Conservation (phyloP, 1,140 invertebrate genomes). For the Brachionus rubens region DNA sequence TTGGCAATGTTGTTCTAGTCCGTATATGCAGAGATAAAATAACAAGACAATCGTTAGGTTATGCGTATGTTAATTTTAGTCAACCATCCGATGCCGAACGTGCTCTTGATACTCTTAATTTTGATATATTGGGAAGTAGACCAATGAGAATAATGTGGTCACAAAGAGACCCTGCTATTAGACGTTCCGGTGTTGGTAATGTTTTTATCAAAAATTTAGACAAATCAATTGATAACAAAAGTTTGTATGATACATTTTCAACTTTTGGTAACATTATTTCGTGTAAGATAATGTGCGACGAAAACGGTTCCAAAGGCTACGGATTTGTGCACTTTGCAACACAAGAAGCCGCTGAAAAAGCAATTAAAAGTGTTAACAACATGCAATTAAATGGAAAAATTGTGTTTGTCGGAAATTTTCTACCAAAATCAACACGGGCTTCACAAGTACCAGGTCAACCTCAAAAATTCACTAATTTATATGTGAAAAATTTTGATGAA, state of each 20-base stretch:
- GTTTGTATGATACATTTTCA: slow-evolving; percentile 41
- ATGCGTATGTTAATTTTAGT: slow-evolving; percentile 93
- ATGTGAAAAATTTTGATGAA: slow-evolving; percentile 97
- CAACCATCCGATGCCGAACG: slow-evolving; percentile 75
- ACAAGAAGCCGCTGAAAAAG: slow-evolving; percentile 94
- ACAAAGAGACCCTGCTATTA: slow-evolving; percentile 20
- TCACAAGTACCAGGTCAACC: slow-evolving; percentile 78
- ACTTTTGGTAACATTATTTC: slow-evolving; percentile 44
- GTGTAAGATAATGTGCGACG: slow-evolving; percentile 77
- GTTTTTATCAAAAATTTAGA: slow-evolving; percentile 41
- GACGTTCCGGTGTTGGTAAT: slow-evolving; percentile 40
- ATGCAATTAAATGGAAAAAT: slow-evolving; percentile 88
- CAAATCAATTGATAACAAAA: slow-evolving; percentile 31
- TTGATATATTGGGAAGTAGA: slow-evolving; percentile 90
- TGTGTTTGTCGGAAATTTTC: slow-evolving; percentile 96
- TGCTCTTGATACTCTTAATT: slow-evolving; percentile 99
- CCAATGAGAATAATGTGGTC: slow-evolving; percentile 69
- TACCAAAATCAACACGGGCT: slow-evolving; percentile 88
- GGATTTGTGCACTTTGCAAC: slow-evolving; percentile 99
- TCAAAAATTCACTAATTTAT: slow-evolving; percentile 93
- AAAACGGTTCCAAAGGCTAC: slow-evolving; percentile 95
- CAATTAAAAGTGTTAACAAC: slow-evolving; percentile 70
- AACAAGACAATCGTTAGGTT: slow-evolving; percentile 91
- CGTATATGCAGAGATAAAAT: slow-evolving; percentile 96
- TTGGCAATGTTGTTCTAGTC: slow-evolving; percentile 95